These are phyloP conservation scores for Aphaenogaster floridana DNA, from an alignment of 1,140 invertebrate species.

Conservation along the genomic window DNA sequence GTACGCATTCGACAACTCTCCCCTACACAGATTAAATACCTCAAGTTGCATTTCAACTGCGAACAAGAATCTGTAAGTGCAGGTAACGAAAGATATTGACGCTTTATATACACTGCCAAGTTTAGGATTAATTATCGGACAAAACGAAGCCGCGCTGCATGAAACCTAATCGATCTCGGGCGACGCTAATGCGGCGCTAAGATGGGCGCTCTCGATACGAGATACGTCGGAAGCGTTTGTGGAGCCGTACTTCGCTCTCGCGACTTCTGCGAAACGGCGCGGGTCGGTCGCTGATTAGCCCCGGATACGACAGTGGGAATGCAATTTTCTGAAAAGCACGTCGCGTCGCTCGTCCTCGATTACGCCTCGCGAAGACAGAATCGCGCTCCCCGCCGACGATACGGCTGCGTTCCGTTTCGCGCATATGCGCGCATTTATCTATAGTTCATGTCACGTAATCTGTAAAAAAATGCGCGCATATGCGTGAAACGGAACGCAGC, in stretches of 20 bases:
- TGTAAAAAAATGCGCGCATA: no score
- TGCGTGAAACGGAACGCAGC: no score
- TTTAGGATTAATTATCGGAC: slow-evolving; percentile 32
- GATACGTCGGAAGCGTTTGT: slow-evolving; percentile 3
- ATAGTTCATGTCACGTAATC: no score
- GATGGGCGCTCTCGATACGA: neutral
- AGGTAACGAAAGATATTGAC: neutral
- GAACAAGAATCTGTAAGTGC: neutral
- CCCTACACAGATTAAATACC: neutral
- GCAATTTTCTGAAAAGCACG: slow-evolving; percentile 29
- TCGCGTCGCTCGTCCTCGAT: slow-evolving; percentile 25
- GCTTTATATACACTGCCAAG: neutral
- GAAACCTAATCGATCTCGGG: slow-evolving; percentile 27
- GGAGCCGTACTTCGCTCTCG: slow-evolving; percentile 3
- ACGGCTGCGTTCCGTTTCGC: no score
- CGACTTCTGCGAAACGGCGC: slow-evolving; percentile 32
- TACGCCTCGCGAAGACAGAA: neutral
- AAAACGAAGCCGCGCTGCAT: neutral
- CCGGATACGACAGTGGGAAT: neutral
- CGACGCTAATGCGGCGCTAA: slow-evolving; percentile 23
- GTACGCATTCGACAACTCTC: no score
- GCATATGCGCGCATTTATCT: no score
- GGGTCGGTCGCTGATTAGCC: slow-evolving; percentile 29
- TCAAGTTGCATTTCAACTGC: neutral
- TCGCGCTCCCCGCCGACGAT: neutral